A percentile compares a stretch with the other conserved stretches of the same genome.
These are phyloP conservation scores for Oophaga pumilio DNA, from an alignment of 2,113 vertebrate genomes.

Conservation along the genomic window DNA sequence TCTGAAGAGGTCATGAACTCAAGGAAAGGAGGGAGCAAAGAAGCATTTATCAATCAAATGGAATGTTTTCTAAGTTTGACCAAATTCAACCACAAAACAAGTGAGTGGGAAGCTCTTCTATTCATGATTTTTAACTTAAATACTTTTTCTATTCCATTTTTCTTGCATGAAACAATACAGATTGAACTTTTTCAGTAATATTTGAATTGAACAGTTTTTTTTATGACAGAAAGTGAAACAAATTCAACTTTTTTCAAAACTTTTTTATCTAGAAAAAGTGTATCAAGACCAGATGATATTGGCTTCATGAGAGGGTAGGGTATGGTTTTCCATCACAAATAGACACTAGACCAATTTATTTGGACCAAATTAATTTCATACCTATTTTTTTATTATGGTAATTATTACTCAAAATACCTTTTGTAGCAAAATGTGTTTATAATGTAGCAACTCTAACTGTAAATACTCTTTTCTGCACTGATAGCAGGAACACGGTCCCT, in stretches of 20 bases:
- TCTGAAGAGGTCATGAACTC: constrained; percentile 88
- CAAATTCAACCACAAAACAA: constrained; percentile 78
- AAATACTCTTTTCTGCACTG: background rate
- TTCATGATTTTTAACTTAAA: constrained; percentile 66
- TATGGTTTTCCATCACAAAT: background rate
- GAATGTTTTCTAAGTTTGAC: constrained; percentile 74
- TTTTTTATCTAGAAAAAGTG: background rate
- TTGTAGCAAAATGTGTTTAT: background rate
- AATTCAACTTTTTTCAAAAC: background rate
- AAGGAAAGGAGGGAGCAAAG: constrained; percentile 57
- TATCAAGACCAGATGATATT: background rate
- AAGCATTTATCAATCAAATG: constrained; percentile 73
- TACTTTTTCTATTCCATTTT: constrained; percentile 54
- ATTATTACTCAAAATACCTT: background rate
- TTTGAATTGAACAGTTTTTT: background rate
- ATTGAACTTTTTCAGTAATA: background rate
- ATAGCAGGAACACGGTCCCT: background rate
- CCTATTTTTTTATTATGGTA: background rate
- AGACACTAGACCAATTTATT: background rate
- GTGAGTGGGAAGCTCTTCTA: constrained; percentile 75
- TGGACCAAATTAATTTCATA: background rate
- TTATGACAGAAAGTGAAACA: background rate
- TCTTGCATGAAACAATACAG: background rate
- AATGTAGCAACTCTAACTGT: background rate
- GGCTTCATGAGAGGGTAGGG: background rate